Conservation (phyloP, 1,140 invertebrate genomes). For the Drosophila arizonae region DNA sequence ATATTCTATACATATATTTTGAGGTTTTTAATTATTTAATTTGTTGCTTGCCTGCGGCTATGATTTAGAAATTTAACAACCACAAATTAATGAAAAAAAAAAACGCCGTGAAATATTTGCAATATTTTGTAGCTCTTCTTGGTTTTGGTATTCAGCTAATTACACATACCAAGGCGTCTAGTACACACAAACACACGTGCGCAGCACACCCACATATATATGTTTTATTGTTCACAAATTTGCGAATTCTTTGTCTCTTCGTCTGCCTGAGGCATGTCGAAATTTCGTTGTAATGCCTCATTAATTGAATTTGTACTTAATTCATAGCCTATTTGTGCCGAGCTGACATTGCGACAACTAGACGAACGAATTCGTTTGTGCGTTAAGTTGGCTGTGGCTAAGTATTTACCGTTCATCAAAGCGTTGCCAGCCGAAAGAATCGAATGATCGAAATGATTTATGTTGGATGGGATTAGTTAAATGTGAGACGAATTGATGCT, state of each 20-base stretch:
- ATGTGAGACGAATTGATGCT: too few relatives aligned
- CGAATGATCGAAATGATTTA: too few relatives aligned
- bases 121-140: conserved; percentile 16
- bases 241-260: conserved; percentile 12
- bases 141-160: conserved; percentile 28
- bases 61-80: conserved; percentile 21
- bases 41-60: conserved; percentile 12
- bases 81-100: background rate
- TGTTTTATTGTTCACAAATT: conserved; percentile 18
- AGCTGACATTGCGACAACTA: conserved; percentile 3
- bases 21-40: conserved; percentile 1
- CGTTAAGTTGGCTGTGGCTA: conserved; percentile 4
- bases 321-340: background rate
- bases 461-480: too few relatives aligned
- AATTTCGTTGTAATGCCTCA: conserved; percentile 8
- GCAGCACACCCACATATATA: background rate
- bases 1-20: background rate
- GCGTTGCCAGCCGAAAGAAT: background rate
- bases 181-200: background rate
- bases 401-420: conserved; percentile 3
- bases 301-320: conserved; percentile 16
- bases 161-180: conserved; percentile 5
- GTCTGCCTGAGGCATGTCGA: background rate
- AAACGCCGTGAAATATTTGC: conserved; percentile 36
- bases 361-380: background rate